A percentile compares a stretch with the other conserved stretches of the same genome.
phyloP scores from a whole-genome alignment of 2,888 invertebrate genomes.

The Steinernema carpocapsae region DNA sequence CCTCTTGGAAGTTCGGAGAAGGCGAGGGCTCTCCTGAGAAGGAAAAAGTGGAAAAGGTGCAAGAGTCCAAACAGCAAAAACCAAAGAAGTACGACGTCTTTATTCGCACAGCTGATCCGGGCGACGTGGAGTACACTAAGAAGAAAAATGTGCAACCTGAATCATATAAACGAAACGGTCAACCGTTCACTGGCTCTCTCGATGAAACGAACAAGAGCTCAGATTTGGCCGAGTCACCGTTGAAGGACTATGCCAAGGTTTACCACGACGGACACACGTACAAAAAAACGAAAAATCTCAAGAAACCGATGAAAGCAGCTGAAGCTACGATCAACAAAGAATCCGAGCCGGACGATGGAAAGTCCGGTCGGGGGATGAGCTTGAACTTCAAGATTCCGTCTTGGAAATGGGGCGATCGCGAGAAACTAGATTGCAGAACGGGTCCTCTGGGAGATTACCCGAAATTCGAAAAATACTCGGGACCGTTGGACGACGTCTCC shows the following conservation, averaged over 20 bases:
- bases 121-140: no score
- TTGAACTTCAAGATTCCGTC: slow-evolving; percentile 27
- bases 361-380: no score
- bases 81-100: no score
- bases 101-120: no score
- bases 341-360: no score
- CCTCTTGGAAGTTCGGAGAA: slow-evolving; percentile 32
- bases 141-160: no score
- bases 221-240: slow-evolving; percentile 40
- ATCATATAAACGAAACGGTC: no score
- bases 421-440: slow-evolving; percentile 19
- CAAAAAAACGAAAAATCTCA: no score
- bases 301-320: no score
- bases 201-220: slow-evolving; percentile 37
- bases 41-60: no score
- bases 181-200: slow-evolving; percentile 45
- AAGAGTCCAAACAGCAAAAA: no score
- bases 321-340: no score
- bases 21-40: slow-evolving; percentile 43
- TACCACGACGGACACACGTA: slow-evolving; percentile 12
- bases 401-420: not conserved
- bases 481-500: slow-evolving; percentile 32
- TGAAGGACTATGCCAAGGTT: slow-evolving; percentile 36
- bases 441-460: not conserved
- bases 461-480: slow-evolving; percentile 29